Evolutionary conservation across 2,888 invertebrate species (phyloP), one percentile per base, ranked within the genome.

Genomic region (Cacoxenus indagator): DNA sequence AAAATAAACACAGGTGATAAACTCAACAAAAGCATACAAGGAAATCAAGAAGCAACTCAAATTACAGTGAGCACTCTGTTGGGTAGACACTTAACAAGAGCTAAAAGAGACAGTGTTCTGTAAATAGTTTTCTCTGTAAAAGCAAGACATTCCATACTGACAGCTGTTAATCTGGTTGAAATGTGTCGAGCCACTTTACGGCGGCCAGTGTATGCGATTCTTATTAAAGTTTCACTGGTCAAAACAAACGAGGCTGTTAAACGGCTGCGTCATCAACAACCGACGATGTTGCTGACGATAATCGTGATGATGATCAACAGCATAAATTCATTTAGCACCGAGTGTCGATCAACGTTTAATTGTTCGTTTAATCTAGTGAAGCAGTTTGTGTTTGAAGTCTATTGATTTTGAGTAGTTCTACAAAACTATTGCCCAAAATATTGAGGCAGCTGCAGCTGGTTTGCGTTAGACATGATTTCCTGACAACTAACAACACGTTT

Each of bases 181-280:
- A n/a, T n/a, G n/a, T n/a, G n/a, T n/a, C n/a, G n/a, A n/a, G n/a
- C n/a, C n/a, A n/a, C n/a, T n/a, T n/a, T n/a, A n/a, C n/a, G n/a
- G n/a, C n/a, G n/a, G n/a, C n/a, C n/a, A n/a, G n/a, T n/a, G n/a
- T n/a, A n/a, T n/a, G n/a, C n/a, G n/a, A n/a, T 57, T 64, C 64
- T 64, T 46, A 64, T 57, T 69, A 48, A 55, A 46, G 70, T 43
- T 43, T 14, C 8, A 68, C 46, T 46, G 46, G 54, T 17, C 29
- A 17, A 54, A 65, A 22, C 27, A 65, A 65, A 59, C 37, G 14
- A 37, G 14, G 37, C 27, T 57, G 61, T 59, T 71, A 55, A 64
- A 37, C 70, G 71, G 65, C 64, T 64, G 48, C 31, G 31, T 59
- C 37, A 37, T 62, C 37, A 9, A 62, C 37, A n/a, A 27, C 19